Percentiles rank a stretch among this genome's conserved stretches.
phyloP scores from a whole-genome alignment of 2,113 vertebrate species.

The Amia ocellicauda region DNA sequence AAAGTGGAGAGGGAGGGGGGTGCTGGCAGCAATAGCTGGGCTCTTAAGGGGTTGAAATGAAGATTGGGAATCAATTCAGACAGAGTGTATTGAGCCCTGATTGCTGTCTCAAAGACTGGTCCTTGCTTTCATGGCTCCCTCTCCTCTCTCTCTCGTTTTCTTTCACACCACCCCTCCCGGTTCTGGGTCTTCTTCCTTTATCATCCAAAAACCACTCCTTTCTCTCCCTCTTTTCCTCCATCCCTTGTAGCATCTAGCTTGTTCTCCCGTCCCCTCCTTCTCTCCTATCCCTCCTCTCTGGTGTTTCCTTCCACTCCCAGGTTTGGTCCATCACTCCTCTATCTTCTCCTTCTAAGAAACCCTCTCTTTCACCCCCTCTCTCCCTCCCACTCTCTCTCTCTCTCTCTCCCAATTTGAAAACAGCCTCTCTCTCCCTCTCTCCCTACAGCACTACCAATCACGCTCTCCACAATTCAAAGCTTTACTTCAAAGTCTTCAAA shows the following conservation, averaged over 20 bases:
- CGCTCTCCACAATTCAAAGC: background rate
- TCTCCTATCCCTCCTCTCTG: no score
- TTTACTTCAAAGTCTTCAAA: conserved; percentile 3
- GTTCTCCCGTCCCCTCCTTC: no score
- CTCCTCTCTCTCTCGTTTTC: no score
- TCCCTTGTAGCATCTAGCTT: background rate
- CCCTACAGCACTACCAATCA: background rate
- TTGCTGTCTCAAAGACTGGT: no score
- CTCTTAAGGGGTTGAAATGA: background rate
- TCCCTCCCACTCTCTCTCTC: conserved; percentile 12
- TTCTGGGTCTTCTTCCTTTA: no score
- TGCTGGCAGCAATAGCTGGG: background rate
- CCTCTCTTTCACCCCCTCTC: conserved; percentile 19
- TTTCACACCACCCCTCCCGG: no score
- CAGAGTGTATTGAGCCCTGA: background rate
- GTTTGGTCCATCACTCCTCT: background rate
- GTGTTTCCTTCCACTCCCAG: no score
- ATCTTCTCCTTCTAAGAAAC: background rate
- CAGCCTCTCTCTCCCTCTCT: background rate
- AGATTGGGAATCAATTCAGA: background rate
- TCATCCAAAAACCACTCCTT: no score
- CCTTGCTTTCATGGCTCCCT: no score
- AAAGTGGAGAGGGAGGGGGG: background rate
- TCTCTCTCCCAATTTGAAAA: background rate
- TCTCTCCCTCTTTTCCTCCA: background rate